These are phyloP conservation scores for Thera obeliscata DNA, from an alignment of 2,888 invertebrate species.

Conservation along the genomic window DNA sequence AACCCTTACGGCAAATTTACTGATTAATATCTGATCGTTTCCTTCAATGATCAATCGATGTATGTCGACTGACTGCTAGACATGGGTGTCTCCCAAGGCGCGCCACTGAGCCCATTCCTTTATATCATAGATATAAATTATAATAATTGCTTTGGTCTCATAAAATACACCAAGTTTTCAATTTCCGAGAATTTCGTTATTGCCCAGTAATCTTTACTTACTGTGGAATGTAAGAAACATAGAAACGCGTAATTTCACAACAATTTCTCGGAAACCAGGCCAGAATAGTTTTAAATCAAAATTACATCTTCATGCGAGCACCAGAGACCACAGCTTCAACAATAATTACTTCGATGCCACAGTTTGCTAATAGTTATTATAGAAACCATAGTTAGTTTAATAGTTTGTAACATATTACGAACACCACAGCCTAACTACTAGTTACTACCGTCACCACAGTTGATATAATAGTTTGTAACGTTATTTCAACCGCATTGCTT, in stretches of 20 bases:
- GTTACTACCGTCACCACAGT: conserved; percentile 4
- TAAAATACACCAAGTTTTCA: neutral
- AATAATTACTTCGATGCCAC: conserved; percentile 8
- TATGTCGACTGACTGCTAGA: no score
- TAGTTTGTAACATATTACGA: conserved; percentile 25
- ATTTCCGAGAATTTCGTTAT: neutral
- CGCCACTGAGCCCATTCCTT: neutral
- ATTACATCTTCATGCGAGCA: conserved; percentile 25
- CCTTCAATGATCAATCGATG: no score
- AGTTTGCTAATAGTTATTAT: neutral
- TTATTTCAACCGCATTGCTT: conserved; percentile 39
- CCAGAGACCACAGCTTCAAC: conserved; percentile 6
- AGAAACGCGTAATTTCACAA: conserved; percentile 14
- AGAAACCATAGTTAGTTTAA: neutral
- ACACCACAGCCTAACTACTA: neutral
- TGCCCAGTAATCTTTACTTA: conserved; percentile 35
- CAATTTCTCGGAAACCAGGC: conserved; percentile 28
- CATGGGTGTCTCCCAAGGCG: no score
- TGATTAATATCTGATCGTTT: conserved; percentile 47
- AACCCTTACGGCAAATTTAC: conserved; percentile 76
- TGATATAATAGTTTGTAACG: conserved; percentile 29
- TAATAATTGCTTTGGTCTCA: conserved; percentile 16
- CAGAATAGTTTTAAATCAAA: conserved; percentile 26
- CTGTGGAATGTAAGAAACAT: conserved; percentile 19
- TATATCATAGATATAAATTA: neutral